phyloP scores from a whole-genome alignment of 2,888 invertebrate species.

The Phorcus lineatus region DNA sequence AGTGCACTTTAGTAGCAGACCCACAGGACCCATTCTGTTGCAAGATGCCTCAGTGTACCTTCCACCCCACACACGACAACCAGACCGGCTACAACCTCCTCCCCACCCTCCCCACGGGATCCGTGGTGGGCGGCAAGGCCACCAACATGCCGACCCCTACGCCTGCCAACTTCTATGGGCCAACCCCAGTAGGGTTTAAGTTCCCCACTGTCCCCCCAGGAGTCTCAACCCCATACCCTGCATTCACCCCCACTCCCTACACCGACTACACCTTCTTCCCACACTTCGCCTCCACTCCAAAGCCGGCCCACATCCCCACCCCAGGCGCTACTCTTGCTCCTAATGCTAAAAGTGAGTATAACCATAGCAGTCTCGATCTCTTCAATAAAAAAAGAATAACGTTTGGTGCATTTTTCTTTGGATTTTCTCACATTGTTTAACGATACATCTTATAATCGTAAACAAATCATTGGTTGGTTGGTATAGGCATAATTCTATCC shows the following conservation, averaged over 20 bases:
- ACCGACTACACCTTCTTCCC: constrained; percentile 39
- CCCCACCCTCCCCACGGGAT: constrained; percentile 47
- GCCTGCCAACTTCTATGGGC: not conserved
- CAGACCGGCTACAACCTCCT: constrained; percentile 43
- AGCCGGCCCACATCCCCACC: constrained; percentile 34
- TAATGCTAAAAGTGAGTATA: constrained; percentile 9
- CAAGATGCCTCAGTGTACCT: constrained; percentile 34
- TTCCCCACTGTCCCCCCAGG: constrained; percentile 1
- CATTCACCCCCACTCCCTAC: constrained; percentile 31
- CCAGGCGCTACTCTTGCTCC: constrained; percentile 48
- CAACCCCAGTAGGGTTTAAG: constrained; percentile 10
- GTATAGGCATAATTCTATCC: too few relatives aligned
- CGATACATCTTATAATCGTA: too few relatives aligned
- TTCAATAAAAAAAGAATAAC: too few relatives aligned
- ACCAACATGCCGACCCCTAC: constrained; percentile 32
- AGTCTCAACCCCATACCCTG: not conserved
- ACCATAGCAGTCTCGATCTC: not conserved
- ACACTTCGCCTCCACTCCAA: constrained; percentile 33
- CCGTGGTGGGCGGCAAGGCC: constrained; percentile 47
- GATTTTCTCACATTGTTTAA: too few relatives aligned
- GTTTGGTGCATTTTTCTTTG: too few relatives aligned
- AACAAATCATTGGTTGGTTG: too few relatives aligned
- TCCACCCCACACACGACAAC: constrained; percentile 40
- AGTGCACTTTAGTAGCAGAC: constrained; percentile 32
- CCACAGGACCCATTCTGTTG: constrained; percentile 37